A percentile compares a stretch with the other conserved stretches of the same genome.
These are phyloP conservation scores for Pica pica DNA, from an alignment of 2,113 vertebrate genomes.

Conservation along the genomic window DNA sequence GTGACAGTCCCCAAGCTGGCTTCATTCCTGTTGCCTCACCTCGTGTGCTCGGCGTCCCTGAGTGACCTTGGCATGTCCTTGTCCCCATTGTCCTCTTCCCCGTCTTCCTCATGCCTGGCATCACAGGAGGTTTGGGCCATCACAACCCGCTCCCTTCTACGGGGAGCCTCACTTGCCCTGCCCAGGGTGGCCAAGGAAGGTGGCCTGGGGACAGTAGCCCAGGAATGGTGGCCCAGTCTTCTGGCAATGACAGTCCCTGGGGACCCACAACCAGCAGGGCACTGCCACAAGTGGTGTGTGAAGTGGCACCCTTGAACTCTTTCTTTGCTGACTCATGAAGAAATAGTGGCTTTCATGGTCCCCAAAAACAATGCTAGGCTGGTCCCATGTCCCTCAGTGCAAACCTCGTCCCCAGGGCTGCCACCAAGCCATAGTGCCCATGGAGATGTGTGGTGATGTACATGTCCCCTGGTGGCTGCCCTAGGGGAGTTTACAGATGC, in stretches of 20 bases:
- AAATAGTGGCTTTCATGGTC: rapidly evolving
- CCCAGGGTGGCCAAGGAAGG: not conserved
- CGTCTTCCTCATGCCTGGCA: not conserved
- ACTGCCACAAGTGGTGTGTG: not conserved
- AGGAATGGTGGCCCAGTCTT: not conserved
- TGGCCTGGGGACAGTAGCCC: not conserved
- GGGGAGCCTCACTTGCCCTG: not conserved
- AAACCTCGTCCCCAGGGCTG: not conserved
- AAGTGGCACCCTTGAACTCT: not conserved
- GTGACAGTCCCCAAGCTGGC: not conserved
- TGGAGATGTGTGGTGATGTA: not conserved
- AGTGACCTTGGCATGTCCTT: conserved; percentile 59
- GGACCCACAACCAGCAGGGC: not conserved
- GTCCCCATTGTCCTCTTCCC: not conserved
- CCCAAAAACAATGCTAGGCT: not conserved
- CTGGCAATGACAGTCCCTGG: not conserved
- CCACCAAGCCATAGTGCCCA: not conserved
- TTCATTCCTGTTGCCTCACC: not conserved
- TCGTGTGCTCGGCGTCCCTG: not conserved
- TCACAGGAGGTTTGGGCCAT: not conserved
- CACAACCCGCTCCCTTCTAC: not conserved
- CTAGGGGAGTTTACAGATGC: not conserved
- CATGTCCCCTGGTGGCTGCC: not conserved
- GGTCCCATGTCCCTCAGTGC: not conserved
- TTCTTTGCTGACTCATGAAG: not conserved